Evolutionary conservation across 2,113 vertebrate species (phyloP).

Genomic region (Octodon degus): DNA sequence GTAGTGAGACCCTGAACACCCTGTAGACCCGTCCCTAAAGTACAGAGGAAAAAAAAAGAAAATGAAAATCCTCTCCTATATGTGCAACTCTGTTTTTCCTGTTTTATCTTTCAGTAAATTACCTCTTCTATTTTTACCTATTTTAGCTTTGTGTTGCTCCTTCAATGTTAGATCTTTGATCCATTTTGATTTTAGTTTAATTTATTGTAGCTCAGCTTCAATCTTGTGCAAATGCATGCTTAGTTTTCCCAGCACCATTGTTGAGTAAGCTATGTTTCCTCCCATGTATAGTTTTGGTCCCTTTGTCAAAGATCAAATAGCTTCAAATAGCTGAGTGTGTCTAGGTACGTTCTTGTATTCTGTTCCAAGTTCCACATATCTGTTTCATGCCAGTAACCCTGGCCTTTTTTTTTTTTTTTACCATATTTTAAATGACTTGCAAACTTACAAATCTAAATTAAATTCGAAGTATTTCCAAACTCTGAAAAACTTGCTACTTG

Average conservation of each 20-base stretch:
- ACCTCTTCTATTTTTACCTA: background rate
- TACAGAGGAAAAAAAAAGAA: too few relatives aligned
- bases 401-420: background rate
- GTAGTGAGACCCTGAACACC: too few relatives aligned
- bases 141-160: background rate
- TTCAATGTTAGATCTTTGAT: background rate
- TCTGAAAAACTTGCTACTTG: background rate
- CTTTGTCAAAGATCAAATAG: background rate
- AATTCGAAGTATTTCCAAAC: background rate
- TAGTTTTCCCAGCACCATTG: background rate
- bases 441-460: background rate
- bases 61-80: background rate
- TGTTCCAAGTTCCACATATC: background rate
- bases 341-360: background rate
- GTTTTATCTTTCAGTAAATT: background rate
- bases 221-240: background rate
- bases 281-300: background rate
- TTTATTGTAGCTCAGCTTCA: background rate
- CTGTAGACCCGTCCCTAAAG: too few relatives aligned
- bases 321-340: background rate
- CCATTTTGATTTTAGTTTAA: background rate
- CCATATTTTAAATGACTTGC: background rate
- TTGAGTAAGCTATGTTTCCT: background rate
- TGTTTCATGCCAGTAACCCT: background rate
- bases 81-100: background rate